Percentiles rank a stretch among this genome's conserved stretches.
Conservation (phyloP, 2,888 invertebrate species). For the Podabrus alpinus region DNA sequence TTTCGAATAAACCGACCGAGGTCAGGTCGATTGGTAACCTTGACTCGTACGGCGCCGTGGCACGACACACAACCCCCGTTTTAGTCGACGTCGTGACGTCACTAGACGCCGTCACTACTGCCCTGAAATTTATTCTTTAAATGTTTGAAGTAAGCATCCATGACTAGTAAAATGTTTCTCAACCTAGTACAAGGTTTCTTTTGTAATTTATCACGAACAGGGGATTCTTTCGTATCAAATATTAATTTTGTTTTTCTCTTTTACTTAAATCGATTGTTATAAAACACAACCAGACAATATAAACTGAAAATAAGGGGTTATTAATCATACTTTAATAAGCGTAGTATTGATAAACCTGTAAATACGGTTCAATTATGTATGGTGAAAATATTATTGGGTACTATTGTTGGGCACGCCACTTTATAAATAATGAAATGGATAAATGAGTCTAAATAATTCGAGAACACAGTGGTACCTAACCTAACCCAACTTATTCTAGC, state of each 20-base stretch:
- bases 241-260: not conserved
- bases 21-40: conserved; percentile 40
- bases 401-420: not conserved
- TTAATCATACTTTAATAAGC: not conserved
- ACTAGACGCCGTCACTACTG: conserved; percentile 19
- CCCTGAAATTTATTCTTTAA: not conserved
- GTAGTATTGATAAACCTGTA: not conserved
- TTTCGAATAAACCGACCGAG: conserved; percentile 32
- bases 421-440: not conserved
- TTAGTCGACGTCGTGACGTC: conserved; percentile 36
- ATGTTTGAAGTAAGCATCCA: not conserved
- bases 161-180: not conserved
- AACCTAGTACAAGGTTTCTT: not conserved
- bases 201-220: not conserved
- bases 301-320: not conserved
- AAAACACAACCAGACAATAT: not conserved
- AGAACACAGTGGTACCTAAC: not conserved
- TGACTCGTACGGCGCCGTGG: conserved; percentile 37
- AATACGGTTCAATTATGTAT: not conserved
- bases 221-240: not conserved
- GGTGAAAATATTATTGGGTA: not conserved
- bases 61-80: conserved; percentile 24
- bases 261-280: not conserved
- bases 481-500: not conserved
- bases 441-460: not conserved